Evolutionary conservation across 2,797 vertebrate genomes (phyloP).

Genomic region (Epinephelus malabaricus): DNA sequence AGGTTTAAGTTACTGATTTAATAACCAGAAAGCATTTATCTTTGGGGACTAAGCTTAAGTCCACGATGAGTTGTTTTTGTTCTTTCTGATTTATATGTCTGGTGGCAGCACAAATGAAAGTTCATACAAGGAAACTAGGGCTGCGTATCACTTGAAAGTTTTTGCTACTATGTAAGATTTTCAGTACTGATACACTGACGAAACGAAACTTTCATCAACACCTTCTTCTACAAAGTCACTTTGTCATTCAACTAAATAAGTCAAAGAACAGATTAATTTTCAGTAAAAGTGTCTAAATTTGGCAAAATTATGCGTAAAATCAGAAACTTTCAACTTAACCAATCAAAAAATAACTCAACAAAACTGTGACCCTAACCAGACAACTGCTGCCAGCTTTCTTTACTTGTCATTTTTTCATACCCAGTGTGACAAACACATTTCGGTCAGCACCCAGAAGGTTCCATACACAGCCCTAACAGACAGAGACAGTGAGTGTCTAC

Average conservation of each 20-base stretch:
- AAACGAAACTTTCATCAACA: background rate
- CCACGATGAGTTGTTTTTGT: background rate
- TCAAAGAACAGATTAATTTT: background rate
- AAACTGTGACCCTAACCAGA: background rate
- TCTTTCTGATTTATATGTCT: background rate
- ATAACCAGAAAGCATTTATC: conserved; percentile 17
- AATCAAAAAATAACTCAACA: background rate
- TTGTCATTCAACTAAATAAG: background rate
- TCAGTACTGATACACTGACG: background rate
- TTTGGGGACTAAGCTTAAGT: background rate
- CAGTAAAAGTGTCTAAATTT: background rate
- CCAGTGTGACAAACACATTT: background rate
- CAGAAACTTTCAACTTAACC: too few species aligned
- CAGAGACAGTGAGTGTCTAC: background rate
- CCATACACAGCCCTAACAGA: background rate
- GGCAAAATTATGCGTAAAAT: background rate
- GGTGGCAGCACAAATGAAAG: background rate
- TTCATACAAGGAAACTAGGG: background rate
- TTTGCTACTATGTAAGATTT: background rate
- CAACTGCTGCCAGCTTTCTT: background rate
- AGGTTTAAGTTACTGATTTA: conserved; percentile 23
- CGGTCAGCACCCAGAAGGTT: background rate
- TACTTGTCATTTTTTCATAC: background rate
- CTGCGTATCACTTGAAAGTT: background rate
- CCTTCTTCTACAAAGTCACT: background rate